These are phyloP conservation scores for Danaus plexippus DNA, from an alignment of 1,140 invertebrate species.

Conservation along the genomic window DNA sequence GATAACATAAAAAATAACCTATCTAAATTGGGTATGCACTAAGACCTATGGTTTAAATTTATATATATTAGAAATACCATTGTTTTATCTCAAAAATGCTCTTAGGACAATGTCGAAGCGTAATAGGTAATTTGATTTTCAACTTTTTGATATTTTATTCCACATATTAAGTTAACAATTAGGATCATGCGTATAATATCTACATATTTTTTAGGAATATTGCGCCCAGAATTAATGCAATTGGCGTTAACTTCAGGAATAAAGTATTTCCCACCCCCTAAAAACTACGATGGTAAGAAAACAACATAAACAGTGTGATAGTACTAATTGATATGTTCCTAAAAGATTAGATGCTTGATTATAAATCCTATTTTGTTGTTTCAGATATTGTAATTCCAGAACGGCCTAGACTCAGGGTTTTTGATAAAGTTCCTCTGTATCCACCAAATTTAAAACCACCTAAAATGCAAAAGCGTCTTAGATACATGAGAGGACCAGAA, in stretches of 20 bases:
- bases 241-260: constrained; percentile 67
- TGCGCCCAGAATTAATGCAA: constrained; percentile 43
- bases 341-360: no score
- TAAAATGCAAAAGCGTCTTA: constrained; percentile 87
- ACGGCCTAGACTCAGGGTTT: constrained; percentile 76
- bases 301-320: background rate
- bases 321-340: no score
- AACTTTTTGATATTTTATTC: no score
- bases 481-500: constrained; percentile 93
- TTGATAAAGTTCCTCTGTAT: constrained; percentile 82
- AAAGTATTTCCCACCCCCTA: constrained; percentile 75
- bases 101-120: no score
- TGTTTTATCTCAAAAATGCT: no score
- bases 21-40: no score
- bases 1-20: no score
- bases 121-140: no score
- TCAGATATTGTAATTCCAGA: constrained; percentile 84
- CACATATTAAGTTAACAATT: no score
- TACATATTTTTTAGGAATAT: constrained; percentile 35
- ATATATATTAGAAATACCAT: no score
- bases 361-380: constrained; percentile 17
- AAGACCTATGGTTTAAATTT: no score
- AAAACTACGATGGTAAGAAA: constrained; percentile 73
- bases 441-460: constrained; percentile 77
- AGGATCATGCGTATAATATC: no score